Evolutionary conservation across 2,888 invertebrate genomes (phyloP).

Genomic region (Lasioglossum villosulum): DNA sequence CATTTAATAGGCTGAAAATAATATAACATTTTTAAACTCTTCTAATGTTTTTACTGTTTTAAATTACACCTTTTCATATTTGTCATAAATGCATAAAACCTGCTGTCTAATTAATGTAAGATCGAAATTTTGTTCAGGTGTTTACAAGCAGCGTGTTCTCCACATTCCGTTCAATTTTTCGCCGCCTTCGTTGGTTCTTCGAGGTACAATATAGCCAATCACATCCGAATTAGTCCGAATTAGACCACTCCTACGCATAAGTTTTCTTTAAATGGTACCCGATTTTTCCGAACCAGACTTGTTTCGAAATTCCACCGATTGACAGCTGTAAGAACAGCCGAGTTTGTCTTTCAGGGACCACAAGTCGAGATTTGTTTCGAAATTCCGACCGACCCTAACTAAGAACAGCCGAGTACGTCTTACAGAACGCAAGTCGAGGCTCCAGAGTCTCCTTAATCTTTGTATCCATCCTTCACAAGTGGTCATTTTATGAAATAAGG

Average conservation of each 20-base stretch:
- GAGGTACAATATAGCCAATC: not conserved
- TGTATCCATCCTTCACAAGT: too few species aligned
- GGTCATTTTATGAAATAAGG: not conserved
- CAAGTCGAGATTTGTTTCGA: not conserved
- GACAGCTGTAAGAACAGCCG: not conserved
- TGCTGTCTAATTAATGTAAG: not conserved
- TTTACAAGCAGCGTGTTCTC: not conserved
- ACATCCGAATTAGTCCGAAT: not conserved
- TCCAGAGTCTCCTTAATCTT: not conserved
- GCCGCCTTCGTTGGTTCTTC: too few species aligned
- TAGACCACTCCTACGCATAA: not conserved
- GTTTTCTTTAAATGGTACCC: not conserved
- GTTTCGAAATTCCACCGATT: not conserved
- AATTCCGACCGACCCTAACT: constrained; percentile 2
- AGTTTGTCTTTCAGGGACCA: not conserved
- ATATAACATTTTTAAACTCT: too few species aligned
- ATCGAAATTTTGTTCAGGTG: not conserved
- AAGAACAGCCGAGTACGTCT: not conserved
- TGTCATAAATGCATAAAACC: too few species aligned
- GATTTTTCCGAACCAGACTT: not conserved
- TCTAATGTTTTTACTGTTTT: too few species aligned
- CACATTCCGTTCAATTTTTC: not conserved
- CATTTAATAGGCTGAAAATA: too few species aligned
- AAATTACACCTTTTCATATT: too few species aligned
- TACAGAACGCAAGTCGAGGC: not conserved